Evolutionary conservation across 2,797 vertebrate genomes (phyloP), one percentile per base, ranked within the genome.

Genomic region (Alectoris magna): DNA sequence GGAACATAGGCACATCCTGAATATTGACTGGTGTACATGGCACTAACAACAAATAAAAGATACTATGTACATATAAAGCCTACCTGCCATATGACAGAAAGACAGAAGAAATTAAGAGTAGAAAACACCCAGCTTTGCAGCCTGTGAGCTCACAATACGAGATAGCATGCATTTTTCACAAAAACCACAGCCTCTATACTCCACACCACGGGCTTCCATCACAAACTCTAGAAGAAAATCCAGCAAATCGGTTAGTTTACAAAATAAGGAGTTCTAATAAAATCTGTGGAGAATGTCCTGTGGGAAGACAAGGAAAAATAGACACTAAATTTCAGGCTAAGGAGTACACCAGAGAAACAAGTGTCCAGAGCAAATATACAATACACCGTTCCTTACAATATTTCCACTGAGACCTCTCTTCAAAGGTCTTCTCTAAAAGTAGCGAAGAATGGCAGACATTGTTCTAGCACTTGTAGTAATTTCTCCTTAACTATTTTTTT

Each of bases 121-220:
- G 24, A 34, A 18, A 76, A 51, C 31, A 31, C 19, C 6, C 3
- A 79, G 27, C 7, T 48, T n/a, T 66, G 23, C 12, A 10, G 22
- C 62, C 53, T 38, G 26, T 4, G 9, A 39, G 26, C 13, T 80
- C 43, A 49, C 1, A 0, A 14, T 55, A 12, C 7, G 58, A 41
- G 69, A 36, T 4, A 64, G 11, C 15, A 12, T 9, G 24, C 55
- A 87, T 49, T 4, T 14, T 10, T 23, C 7, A 41, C 43, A 38
- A 73, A 38, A 36, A 31, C n/a, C 14, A 24, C 43, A 74, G 34
- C 8, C 15, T 70, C 76, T 7, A 4, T 46, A 36, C 17, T 66
- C 34, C 16, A 15, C 17, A 59, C 49, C 26, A 48, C 14, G 43
- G 22, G 39, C 17, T 84, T 41, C 53, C 74, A 49, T 46, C 71